Evolutionary conservation across 2,888 invertebrate species (phyloP).

Genomic region (Dorcus parallelipipedus): DNA sequence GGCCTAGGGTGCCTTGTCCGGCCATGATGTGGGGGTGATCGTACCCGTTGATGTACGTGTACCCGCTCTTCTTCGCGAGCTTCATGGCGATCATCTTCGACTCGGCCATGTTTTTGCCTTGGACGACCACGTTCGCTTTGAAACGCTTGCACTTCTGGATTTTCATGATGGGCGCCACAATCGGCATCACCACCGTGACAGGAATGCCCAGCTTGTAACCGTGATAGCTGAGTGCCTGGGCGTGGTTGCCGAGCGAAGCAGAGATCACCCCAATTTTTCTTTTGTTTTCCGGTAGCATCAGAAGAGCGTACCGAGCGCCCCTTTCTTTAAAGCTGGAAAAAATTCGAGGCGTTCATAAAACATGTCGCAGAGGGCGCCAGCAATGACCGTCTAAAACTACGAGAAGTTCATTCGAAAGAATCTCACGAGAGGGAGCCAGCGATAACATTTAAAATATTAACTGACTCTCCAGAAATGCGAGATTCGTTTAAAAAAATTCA

Average conservation of each 20-base stretch:
- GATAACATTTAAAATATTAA: neutral
- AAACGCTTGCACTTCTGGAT: constrained; percentile 81
- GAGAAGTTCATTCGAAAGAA: too few species aligned
- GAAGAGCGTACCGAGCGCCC: constrained; percentile 82
- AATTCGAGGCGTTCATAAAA: neutral
- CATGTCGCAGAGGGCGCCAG: too few species aligned
- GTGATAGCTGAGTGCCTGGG: constrained; percentile 73
- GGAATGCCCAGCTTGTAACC: constrained; percentile 60
- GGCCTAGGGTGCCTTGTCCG: constrained; percentile 90
- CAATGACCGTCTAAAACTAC: too few species aligned
- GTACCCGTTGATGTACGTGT: constrained; percentile 88
- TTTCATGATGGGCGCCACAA: constrained; percentile 94
- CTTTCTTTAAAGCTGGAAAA: constrained; percentile 83
- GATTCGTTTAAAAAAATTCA: too few species aligned
- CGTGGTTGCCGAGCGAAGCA: constrained; percentile 93
- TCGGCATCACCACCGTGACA: constrained; percentile 90
- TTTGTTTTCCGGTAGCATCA: constrained; percentile 70
- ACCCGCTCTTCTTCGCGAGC: constrained; percentile 65
- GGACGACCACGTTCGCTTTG: constrained; percentile 80
- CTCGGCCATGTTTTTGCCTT: constrained; percentile 81
- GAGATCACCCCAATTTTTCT: constrained; percentile 80
- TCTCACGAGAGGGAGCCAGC: neutral
- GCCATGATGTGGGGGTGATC: constrained; percentile 95
- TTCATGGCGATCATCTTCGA: constrained; percentile 77
- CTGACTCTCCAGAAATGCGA: too few species aligned